phyloP scores from a whole-genome alignment of 2,888 invertebrate species.

The Glyphotaelius pellucidus region DNA sequence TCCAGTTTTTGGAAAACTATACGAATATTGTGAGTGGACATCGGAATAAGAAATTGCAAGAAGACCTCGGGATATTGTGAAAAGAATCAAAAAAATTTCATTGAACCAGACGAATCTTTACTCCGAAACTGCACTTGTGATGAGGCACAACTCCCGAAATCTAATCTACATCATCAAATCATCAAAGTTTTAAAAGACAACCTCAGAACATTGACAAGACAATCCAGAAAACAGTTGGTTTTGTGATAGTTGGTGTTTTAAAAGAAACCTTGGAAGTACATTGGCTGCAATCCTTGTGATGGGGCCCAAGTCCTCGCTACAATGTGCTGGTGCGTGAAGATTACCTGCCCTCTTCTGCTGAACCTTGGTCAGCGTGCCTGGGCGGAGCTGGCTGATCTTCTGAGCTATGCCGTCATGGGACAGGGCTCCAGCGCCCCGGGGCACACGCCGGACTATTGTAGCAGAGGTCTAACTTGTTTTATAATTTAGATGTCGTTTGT shows the following conservation, averaged over 20 bases:
- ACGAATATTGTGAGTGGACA: too few species aligned
- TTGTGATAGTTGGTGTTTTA: too few species aligned
- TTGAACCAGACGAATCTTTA: too few species aligned
- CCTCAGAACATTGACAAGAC: neutral
- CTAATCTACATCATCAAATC: neutral
- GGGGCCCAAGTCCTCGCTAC: neutral
- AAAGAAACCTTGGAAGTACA: neutral
- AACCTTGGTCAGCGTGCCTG: slow-evolving; percentile 72
- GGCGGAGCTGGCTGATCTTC: slow-evolving; percentile 69
- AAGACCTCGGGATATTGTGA: neutral
- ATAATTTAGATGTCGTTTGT: neutral
- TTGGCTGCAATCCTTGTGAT: neutral
- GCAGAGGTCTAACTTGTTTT: neutral
- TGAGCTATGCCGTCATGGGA: slow-evolving; percentile 67
- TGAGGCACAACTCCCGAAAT: too few species aligned
- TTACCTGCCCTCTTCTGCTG: slow-evolving; percentile 72
- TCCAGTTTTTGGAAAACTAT: neutral
- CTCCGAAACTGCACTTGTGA: too few species aligned
- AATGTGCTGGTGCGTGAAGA: slow-evolving; percentile 76
- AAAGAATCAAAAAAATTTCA: neutral
- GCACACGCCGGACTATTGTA: neutral
- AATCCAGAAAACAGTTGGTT: neutral
- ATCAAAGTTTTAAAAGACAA: neutral
- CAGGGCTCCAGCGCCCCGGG: slow-evolving; percentile 12
- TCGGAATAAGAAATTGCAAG: too few species aligned